phyloP scores from a whole-genome alignment of 2,888 invertebrate genomes.

The Diploptera punctata region DNA sequence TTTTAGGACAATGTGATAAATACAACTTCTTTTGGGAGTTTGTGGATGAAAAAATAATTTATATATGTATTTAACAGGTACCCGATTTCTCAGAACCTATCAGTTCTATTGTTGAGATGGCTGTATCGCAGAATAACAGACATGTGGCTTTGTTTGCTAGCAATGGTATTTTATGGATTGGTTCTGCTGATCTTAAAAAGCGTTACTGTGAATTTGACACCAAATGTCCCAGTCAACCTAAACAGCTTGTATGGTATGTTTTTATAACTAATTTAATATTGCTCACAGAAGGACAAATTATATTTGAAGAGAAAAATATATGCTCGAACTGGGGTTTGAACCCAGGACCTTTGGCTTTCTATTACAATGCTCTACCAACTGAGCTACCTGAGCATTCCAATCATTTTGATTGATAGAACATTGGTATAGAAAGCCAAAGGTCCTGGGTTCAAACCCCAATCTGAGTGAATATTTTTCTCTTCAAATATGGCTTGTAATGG shows the following conservation, averaged over 20 bases:
- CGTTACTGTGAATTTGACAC: conserved; percentile 80
- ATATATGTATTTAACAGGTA: conserved; percentile 47
- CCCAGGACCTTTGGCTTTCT: conserved; percentile 85
- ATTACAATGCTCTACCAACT: conserved; percentile 84
- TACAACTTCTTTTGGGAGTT: too few relatives aligned
- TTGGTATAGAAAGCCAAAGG: too few relatives aligned
- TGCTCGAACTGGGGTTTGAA: too few relatives aligned
- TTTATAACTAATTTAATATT: not conserved
- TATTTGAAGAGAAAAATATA: too few relatives aligned
- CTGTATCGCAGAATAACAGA: conserved; percentile 84
- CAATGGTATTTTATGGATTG: conserved; percentile 89
- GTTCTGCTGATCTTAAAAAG: conserved; percentile 80
- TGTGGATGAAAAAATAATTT: too few relatives aligned
- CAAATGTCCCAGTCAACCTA: conserved; percentile 72
- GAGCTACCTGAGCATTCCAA: too few relatives aligned
- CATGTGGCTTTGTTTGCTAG: conserved; percentile 88
- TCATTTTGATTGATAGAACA: too few relatives aligned
- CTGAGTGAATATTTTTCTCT: too few relatives aligned
- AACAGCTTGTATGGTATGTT: conserved; percentile 79
- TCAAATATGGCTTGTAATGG: too few relatives aligned
- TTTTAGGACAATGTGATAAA: too few relatives aligned
- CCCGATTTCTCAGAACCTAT: conserved; percentile 53
- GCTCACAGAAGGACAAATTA: too few relatives aligned
- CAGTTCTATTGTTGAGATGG: conserved; percentile 72
- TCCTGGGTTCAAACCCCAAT: too few relatives aligned